Evolutionary conservation across 2,797 vertebrate species (phyloP), one percentile per base, ranked within the genome.

Genomic region (Bryconaethiops microstoma): DNA sequence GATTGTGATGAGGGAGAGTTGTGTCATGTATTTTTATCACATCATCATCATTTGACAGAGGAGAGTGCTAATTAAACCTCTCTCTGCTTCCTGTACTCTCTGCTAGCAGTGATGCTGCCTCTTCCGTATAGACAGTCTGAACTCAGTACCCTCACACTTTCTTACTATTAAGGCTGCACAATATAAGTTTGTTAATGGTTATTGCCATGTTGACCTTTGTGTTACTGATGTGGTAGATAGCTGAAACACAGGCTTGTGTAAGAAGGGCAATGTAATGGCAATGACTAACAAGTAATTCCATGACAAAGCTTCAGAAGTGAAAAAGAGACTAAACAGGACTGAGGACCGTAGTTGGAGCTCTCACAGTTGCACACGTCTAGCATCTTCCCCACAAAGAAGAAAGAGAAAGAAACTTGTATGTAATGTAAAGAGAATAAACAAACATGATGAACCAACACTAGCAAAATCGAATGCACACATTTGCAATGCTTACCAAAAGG

Each of bases 21-120:
- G 60, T 78, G 69, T 73, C 60, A 77, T 77, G 23, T 73, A 59
- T 74, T 78, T 82, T 78, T 69, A 68, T 74, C 69, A 68, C 70
- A 68, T 76, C 54, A 62, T 82, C 48, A 74, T 74, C 70, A 52
- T 65, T 77, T 65, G 68, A 77, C 60, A 77, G 60, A 77, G 29
- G 52, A 75, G 59, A 60, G 25, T 82, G 70, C 77, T 82, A 78
- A 82, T 78, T 82, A 78, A 74, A 68, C 70, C 35, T 42, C 54
- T 78, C 68, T 77, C 64, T 82, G 68, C 52, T 9, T 78, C 52
- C 52, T 60, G n/a, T 60, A 52, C 68, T 59, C 50, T 76, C 59
- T 23, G 55, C 70, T 74, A 63, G 68, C 80, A 50, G 69, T 74
- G 29, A 60, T 60, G 54, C 72, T 55, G 55, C 13, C 55, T 62